phyloP scores from a whole-genome alignment of 2,113 vertebrate species.

The Podiceps cristatus region DNA sequence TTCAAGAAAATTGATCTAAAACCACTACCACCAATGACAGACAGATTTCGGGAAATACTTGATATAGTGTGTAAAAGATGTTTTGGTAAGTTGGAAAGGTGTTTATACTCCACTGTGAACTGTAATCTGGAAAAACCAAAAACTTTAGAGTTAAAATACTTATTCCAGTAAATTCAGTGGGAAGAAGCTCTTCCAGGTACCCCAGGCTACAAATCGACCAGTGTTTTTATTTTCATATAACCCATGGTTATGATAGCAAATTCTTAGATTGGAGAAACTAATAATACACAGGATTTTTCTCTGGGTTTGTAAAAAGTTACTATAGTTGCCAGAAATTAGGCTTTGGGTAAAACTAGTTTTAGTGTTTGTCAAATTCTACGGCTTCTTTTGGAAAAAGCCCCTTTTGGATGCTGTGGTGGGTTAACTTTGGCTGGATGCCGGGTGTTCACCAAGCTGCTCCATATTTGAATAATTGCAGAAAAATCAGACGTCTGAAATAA shows the following conservation, averaged over 20 bases:
- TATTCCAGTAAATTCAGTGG: not conserved
- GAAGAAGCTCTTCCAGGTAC: not conserved
- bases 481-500: not conserved
- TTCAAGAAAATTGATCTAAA: constrained; percentile 98
- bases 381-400: not conserved
- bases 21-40: constrained; percentile 91
- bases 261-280: not conserved
- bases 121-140: not conserved
- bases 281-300: not conserved
- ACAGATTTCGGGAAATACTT: constrained; percentile 91
- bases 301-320: not conserved
- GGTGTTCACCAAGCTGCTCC: not conserved
- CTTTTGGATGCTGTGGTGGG: not conserved
- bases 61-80: constrained; percentile 92
- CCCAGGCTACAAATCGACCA: not conserved
- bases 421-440: not conserved
- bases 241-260: not conserved
- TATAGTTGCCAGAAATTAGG: not conserved
- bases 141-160: not conserved
- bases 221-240: not conserved
- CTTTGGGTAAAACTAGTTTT: not conserved
- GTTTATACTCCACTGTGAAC: not conserved
- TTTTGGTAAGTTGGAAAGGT: constrained; percentile 83
- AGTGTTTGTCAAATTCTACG: not conserved
- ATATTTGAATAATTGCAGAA: not conserved